Conservation (phyloP, 2,888 invertebrate genomes). For the Drosophila greeni region DNA sequence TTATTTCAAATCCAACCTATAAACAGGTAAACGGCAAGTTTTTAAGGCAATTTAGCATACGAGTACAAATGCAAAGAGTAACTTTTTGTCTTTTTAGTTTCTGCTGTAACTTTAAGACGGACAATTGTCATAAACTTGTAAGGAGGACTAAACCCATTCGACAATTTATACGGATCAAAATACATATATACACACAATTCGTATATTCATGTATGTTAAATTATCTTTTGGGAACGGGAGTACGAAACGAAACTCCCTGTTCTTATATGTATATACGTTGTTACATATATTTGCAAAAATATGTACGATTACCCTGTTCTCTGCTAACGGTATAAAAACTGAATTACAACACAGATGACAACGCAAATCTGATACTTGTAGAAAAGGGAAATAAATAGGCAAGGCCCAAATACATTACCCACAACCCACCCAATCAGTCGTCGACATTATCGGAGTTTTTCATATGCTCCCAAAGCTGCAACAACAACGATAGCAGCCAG, state of each 20-base stretch:
- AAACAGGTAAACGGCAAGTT: no score
- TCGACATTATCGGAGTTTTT: constrained; percentile 35
- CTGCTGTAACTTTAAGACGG: no score
- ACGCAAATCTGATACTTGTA: constrained; percentile 72
- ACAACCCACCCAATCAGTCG: constrained; percentile 17
- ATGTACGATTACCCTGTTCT: not conserved
- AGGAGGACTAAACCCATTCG: not conserved
- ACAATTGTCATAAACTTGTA: not conserved
- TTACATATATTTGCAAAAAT: not conserved
- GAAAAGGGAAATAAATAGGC: constrained; percentile 13
- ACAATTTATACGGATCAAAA: not conserved
- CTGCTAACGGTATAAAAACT: not conserved
- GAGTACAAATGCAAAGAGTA: no score
- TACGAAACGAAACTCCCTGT: not conserved
- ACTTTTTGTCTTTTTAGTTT: no score
- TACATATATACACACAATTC: not conserved
- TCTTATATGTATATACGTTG: not conserved
- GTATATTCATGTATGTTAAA: not conserved
- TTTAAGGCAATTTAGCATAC: no score
- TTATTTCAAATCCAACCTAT: no score
- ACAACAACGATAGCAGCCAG: constrained; percentile 39
- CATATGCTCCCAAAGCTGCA: constrained; percentile 58
- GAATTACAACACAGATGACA: constrained; percentile 33
- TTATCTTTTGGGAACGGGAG: not conserved
- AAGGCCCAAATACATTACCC: constrained; percentile 20